A percentile compares a stretch with the other conserved stretches of the same genome.
These are phyloP conservation scores for Lordiphosa fenestrarum DNA, from an alignment of 2,888 invertebrate species.

Conservation along the genomic window DNA sequence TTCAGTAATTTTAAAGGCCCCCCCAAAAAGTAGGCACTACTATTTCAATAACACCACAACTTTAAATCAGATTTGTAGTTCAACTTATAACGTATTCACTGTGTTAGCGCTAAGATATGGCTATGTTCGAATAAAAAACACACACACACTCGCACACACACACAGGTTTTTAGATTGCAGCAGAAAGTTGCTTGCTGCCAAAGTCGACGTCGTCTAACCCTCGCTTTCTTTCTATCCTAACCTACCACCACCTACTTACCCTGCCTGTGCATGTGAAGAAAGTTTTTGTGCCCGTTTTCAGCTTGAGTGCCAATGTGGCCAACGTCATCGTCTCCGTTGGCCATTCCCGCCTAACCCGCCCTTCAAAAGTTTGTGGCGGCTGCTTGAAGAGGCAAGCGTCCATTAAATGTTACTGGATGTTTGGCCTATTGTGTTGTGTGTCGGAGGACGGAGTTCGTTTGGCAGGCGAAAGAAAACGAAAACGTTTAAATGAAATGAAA, in stretches of 20 bases:
- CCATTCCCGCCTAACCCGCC: neutral
- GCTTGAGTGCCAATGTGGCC: slow-evolving; percentile 46
- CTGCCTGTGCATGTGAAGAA: slow-evolving; percentile 14
- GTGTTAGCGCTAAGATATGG: neutral
- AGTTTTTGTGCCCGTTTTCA: slow-evolving; percentile 38
- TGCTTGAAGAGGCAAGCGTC: slow-evolving; percentile 50
- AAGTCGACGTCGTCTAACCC: slow-evolving; percentile 4
- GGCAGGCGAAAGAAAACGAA: slow-evolving; percentile 27
- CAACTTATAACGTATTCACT: no score
- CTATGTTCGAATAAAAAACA: neutral
- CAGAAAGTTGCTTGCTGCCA: slow-evolving; percentile 36
- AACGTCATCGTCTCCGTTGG: slow-evolving; percentile 33
- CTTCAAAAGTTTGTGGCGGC: slow-evolving; percentile 39
- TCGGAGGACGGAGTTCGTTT: slow-evolving; percentile 12
- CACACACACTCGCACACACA: slow-evolving; percentile 34
- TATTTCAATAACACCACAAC: no score
- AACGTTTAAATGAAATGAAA: slow-evolving; percentile 59
- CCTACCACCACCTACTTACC: neutral
- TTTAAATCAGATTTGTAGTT: no score
- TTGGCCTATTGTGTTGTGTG: slow-evolving; percentile 23
- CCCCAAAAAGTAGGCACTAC: no score
- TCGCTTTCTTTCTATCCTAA: neutral
- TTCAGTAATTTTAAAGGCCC: no score
- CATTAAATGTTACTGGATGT: slow-evolving; percentile 46
- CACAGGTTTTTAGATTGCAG: slow-evolving; percentile 58